Evolutionary conservation across 1,140 invertebrate genomes (phyloP).

Genomic region (Limonius californicus): DNA sequence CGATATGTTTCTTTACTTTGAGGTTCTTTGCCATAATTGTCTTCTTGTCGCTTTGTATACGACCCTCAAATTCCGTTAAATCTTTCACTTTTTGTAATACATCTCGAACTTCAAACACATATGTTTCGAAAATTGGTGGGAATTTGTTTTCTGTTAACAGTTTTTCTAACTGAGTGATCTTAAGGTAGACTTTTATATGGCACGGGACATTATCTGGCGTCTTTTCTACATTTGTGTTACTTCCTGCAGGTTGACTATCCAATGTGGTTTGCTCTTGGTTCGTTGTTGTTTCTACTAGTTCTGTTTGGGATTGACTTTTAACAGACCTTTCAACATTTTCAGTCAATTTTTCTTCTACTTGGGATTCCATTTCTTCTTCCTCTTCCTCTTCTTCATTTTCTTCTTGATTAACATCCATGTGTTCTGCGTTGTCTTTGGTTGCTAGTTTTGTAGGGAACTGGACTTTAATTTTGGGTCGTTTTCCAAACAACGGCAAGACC

Average conservation of each 20-base stretch:
- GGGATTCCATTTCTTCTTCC: slow-evolving; percentile 28
- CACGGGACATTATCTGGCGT: neutral
- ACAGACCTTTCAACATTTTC: neutral
- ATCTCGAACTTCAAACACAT: slow-evolving; percentile 27
- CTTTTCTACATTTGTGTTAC: neutral
- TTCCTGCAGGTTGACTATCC: too few species aligned
- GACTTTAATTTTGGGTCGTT: slow-evolving; percentile 38
- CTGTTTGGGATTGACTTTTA: neutral
- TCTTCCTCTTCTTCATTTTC: slow-evolving; percentile 47
- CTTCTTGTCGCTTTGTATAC: slow-evolving; percentile 28
- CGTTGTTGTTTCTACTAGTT: neutral
- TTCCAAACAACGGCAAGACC: slow-evolving; percentile 41
- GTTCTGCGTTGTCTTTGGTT: slow-evolving; percentile 23
- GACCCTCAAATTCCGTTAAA: slow-evolving; percentile 24
- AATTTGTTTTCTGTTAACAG: neutral
- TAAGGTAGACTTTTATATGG: too few species aligned
- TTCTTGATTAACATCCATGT: slow-evolving; percentile 35
- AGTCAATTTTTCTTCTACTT: neutral
- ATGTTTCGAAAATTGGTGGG: slow-evolving; percentile 5
- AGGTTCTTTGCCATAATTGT: slow-evolving; percentile 26
- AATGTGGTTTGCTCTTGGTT: neutral
- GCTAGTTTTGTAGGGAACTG: slow-evolving; percentile 22
- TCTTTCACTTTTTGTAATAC: slow-evolving; percentile 27
- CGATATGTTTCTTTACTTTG: slow-evolving; percentile 29
- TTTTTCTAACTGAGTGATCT: neutral